Conservation (phyloP, 2,797 vertebrate species). For the Poecile montanus region DNA sequence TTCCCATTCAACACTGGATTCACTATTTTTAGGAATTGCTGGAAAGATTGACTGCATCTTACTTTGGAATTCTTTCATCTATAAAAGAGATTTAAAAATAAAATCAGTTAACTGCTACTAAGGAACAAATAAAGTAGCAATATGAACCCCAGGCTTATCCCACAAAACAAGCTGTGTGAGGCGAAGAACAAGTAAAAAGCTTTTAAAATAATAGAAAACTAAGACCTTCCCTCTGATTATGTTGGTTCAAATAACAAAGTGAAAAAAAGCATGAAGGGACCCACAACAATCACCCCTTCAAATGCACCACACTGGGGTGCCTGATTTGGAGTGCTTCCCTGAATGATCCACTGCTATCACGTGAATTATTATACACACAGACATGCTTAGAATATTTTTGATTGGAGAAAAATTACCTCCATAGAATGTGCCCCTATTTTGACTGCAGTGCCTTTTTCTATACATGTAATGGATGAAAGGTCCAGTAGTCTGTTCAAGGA, state of each 20-base stretch:
- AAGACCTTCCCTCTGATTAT: neutral
- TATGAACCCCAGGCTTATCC: neutral
- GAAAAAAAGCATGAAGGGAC: neutral
- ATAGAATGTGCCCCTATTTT: neutral
- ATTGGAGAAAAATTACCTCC: neutral
- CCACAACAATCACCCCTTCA: neutral
- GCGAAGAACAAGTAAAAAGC: neutral
- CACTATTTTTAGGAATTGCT: constrained; percentile 79
- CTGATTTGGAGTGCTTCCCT: neutral
- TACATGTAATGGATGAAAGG: neutral
- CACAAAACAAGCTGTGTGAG: neutral
- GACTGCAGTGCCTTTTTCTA: neutral
- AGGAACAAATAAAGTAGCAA: neutral
- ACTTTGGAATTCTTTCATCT: constrained; percentile 88
- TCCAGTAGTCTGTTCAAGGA: neutral
- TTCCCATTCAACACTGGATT: constrained; percentile 80
- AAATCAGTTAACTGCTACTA: constrained; percentile 3
- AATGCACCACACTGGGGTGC: neutral
- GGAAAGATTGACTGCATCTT: constrained; percentile 92
- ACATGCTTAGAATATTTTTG: neutral
- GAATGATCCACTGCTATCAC: neutral
- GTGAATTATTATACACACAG: neutral
- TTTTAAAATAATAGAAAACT: neutral
- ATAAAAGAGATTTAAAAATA: constrained; percentile 41
- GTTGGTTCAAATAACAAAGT: neutral